Conservation (phyloP, 2,888 invertebrate species). For the Netelia inedita region DNA sequence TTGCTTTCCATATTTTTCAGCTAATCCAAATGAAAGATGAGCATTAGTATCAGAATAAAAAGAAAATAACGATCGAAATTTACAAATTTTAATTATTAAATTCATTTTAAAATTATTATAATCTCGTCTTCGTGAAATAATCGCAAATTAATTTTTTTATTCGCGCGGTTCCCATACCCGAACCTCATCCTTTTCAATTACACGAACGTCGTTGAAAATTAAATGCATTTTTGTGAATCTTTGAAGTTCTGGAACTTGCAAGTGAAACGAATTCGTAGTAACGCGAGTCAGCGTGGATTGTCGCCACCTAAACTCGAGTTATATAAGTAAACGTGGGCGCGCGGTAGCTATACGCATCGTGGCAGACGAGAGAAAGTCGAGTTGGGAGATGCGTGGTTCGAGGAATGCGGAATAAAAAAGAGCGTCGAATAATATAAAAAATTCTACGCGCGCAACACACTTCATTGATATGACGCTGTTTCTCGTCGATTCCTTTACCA, state of each 20-base stretch:
- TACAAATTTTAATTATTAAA: too few species aligned
- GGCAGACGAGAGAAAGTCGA: conserved; percentile 54
- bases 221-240: neutral
- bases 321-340: conserved; percentile 46
- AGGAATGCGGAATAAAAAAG: conserved; percentile 43
- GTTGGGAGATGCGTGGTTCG: conserved; percentile 22
- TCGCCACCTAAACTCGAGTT: conserved; percentile 13
- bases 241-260: conserved; percentile 40
- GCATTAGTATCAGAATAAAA: too few species aligned
- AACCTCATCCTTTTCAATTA: neutral
- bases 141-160: too few species aligned
- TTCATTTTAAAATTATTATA: too few species aligned
- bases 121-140: too few species aligned
- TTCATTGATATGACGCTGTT: conserved; percentile 32
- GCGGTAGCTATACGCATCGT: conserved; percentile 21
- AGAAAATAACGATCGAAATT: too few species aligned
- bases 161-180: neutral
- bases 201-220: neutral
- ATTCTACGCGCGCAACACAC: conserved; percentile 22
- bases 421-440: conserved; percentile 1
- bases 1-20: too few species aligned
- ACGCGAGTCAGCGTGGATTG: neutral
- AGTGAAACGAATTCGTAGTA: conserved; percentile 31
- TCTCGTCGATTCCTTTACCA: conserved; percentile 37
- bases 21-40: too few species aligned